phyloP scores from a whole-genome alignment of 2,888 invertebrate species.

The Danaus chrysippus region DNA sequence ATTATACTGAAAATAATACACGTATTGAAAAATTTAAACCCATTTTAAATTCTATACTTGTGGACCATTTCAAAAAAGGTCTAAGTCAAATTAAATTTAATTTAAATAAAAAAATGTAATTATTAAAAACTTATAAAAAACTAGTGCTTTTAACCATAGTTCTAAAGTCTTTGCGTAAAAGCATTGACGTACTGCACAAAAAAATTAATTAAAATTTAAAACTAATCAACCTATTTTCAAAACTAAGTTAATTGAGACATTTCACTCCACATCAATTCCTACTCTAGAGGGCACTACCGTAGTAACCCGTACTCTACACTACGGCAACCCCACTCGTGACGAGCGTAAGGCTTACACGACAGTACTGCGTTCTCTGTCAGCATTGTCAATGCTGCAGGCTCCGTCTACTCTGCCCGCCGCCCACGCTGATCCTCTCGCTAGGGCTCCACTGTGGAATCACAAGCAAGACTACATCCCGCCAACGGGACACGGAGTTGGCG shows the following conservation, averaged over 20 bases:
- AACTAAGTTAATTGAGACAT: too few species aligned
- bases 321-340: conserved; percentile 86
- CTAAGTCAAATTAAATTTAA: too few species aligned
- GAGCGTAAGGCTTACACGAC: conserved; percentile 91
- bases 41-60: too few species aligned
- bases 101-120: too few species aligned
- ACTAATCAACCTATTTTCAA: not conserved
- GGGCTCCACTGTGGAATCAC: conserved; percentile 86
- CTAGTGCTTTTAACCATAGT: too few species aligned
- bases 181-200: too few species aligned
- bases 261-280: too few species aligned
- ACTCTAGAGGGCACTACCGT: conserved; percentile 92
- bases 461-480: conserved; percentile 94
- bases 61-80: too few species aligned
- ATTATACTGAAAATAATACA: too few species aligned
- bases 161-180: too few species aligned
- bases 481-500: conserved; percentile 94
- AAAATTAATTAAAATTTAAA: not conserved
- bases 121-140: too few species aligned
- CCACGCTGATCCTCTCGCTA: conserved; percentile 87
- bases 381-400: conserved; percentile 85
- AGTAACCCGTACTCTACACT: conserved; percentile 93
- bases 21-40: too few species aligned
- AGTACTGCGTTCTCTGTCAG: conserved; percentile 87
- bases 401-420: conserved; percentile 85